Evolutionary conservation across 2,797 vertebrate genomes (phyloP), one percentile per base, ranked within the genome.

Genomic region (Centroberyx gerrardi): DNA sequence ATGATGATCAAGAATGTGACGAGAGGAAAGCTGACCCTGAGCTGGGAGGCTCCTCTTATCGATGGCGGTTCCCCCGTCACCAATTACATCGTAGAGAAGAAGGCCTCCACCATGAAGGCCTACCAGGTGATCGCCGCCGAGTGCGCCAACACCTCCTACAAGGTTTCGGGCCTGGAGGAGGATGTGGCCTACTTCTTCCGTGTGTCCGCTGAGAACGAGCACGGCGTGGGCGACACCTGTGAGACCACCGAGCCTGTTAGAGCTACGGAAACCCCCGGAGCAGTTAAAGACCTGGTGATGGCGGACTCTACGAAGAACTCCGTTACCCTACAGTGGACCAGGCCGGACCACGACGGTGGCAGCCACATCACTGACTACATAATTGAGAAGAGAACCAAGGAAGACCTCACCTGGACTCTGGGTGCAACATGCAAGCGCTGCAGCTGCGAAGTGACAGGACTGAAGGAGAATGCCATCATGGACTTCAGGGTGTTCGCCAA

Each of bases 181-280:
- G 96, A 98, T 70, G 90, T 92, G 3, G 93, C 97, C 31, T 99
- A 96, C 94, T 99, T 99, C 87, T 99, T 99, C 96, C 94, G 97
- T 79, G 97, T 99, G 76, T 96, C 98, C 71, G 97, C 98, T 90
- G 97, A 97, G 95, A 99, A 99, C 76, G 97, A 98, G 93, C 96
- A 95, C 69, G 98, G 98, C 62, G 78, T 97, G 8, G 98, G 98
- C n/a, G 98, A 98, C 72, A 94, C 96, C 36, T 97, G 96, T 90
- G 97, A 99, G 80, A 97, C 96, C 6, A 68, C 90, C 51, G 96
- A 97, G 76, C 96, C 98, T 0, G 97, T 99, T 62, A 97, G 97
- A 93, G 95, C 98, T 77, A 97, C 97, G 0, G 97, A 99, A 61
- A 83, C 96, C 22, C 98, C 98, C 73, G 98, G 97, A 85, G 96